Evolutionary conservation across 2,113 vertebrate genomes (phyloP).

Genomic region (Chionomys nivalis): DNA sequence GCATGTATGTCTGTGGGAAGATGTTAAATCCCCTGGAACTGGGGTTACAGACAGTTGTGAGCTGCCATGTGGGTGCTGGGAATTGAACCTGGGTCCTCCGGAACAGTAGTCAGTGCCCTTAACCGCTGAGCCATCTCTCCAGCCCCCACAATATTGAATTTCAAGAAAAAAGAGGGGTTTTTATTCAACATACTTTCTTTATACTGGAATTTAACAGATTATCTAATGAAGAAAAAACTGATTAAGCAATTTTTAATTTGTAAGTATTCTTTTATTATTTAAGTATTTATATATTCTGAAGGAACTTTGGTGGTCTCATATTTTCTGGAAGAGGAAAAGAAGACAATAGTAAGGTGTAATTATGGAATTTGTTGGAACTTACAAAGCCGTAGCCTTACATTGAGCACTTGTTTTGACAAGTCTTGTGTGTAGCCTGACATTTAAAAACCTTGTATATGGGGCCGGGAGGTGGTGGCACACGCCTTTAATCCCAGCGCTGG

Average conservation of each 20-base stretch:
- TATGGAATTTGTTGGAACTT: background rate
- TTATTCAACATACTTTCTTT: conserved; percentile 35
- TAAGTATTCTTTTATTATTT: conserved; percentile 38
- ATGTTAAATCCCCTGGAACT: too few relatives aligned
- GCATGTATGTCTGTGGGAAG: too few relatives aligned
- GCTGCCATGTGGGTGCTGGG: too few relatives aligned
- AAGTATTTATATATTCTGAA: conserved; percentile 46
- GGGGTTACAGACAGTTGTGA: too few relatives aligned
- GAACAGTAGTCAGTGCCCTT: too few relatives aligned
- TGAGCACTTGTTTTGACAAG: background rate
- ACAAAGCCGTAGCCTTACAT: background rate
- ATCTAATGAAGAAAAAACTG: conserved; percentile 4
- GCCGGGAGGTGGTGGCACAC: too few relatives aligned
- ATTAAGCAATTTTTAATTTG: conserved; percentile 33
- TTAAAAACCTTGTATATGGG: background rate
- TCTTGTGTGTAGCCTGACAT: background rate
- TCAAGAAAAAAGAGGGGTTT: background rate
- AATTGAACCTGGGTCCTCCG: too few relatives aligned
- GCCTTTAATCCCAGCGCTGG: too few relatives aligned
- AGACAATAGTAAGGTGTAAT: conserved; percentile 4
- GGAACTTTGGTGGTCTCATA: conserved; percentile 25
- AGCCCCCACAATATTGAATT: conserved; percentile 36
- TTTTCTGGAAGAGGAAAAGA: conserved; percentile 25
- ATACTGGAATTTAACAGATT: conserved; percentile 26
- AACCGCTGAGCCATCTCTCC: too few relatives aligned